A percentile compares a stretch with the other conserved stretches of the same genome.
These are phyloP conservation scores for Eumeta japonica DNA, from an alignment of 1,140 invertebrate genomes.

Conservation along the genomic window DNA sequence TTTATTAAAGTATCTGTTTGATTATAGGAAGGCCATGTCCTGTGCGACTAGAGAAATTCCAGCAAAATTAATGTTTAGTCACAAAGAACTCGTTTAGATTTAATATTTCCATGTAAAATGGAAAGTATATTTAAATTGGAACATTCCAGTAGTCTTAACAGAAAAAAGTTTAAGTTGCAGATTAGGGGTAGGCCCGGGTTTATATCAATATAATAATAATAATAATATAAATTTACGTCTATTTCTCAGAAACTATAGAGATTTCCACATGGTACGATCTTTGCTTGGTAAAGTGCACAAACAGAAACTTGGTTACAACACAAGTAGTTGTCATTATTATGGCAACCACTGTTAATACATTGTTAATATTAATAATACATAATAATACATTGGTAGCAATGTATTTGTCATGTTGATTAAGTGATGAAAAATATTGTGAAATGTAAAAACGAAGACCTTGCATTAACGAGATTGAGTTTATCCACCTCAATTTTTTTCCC, in stretches of 20 bases:
- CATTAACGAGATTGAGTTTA: no score
- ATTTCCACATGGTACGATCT: no score
- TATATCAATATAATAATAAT: no score
- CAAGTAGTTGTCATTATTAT: background rate
- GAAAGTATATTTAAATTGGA: background rate
- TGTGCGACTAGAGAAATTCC: conserved; percentile 10
- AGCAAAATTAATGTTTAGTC: conserved; percentile 11
- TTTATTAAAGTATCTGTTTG: conserved; percentile 9
- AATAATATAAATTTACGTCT: no score
- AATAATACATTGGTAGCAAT: background rate
- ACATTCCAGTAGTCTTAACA: background rate
- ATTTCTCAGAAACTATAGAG: no score
- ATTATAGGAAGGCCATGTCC: conserved; percentile 12
- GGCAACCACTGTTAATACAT: no score
- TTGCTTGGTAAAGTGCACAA: background rate
- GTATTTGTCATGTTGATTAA: conserved; percentile 5
- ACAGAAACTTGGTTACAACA: background rate
- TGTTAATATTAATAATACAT: background rate
- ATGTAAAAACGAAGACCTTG: no score
- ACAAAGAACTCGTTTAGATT: conserved; percentile 9
- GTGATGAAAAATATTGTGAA: no score
- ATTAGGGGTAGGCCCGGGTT: background rate
- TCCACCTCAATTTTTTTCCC: no score
- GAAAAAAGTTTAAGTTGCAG: background rate
- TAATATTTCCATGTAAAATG: background rate